Evolutionary conservation across 1,140 invertebrate genomes (phyloP), one percentile per base, ranked within the genome.

Genomic region (Metopolophium dirhodum): DNA sequence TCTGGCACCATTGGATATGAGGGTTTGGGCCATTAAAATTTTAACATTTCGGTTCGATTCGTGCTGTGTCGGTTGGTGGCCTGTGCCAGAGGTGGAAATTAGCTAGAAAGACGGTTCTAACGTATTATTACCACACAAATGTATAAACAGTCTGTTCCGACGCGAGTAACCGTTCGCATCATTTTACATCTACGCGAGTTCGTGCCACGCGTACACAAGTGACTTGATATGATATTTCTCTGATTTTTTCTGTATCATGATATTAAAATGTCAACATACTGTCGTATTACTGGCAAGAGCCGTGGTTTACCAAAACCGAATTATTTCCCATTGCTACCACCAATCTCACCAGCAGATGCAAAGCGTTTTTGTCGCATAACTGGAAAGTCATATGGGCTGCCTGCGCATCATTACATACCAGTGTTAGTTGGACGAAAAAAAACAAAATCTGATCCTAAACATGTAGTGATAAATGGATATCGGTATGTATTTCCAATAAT

Each of bases 241-340:
- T 8, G 26, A 41, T 57, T n/a, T 3, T 30, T 85, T n/a, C 85
- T 37, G 11, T 93, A 85, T 41, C 37, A 93, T 94, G 93, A 68
- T 91, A 82, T 57, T 57, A 91, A 90, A 89, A 94, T 94, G 94
- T 94, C 94, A 9, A 94, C 97, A 87, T 97, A 96, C 95, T 98
- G 97, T 95, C 96, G 97, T 95, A 98, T 98, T 93, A 98, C 97
- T 57, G 97, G 97, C 57, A 96, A 96, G 94, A 97, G 97, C 95
- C 96, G 97, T 83, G 97, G 97, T 94, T 96, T 98, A 94, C 97
- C 97, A 82, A 97, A 97, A 94, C 97, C 97, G 54, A 97, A 98
- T 95, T 98, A 98, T 95, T 97, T 98, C 94, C 97, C 98, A 7
- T 95, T 98, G 49, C 95, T 98, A 51, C 97, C 97, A 35, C 97